These are phyloP conservation scores for Oophaga pumilio DNA, from an alignment of 2,113 vertebrate species.

Conservation along the genomic window DNA sequence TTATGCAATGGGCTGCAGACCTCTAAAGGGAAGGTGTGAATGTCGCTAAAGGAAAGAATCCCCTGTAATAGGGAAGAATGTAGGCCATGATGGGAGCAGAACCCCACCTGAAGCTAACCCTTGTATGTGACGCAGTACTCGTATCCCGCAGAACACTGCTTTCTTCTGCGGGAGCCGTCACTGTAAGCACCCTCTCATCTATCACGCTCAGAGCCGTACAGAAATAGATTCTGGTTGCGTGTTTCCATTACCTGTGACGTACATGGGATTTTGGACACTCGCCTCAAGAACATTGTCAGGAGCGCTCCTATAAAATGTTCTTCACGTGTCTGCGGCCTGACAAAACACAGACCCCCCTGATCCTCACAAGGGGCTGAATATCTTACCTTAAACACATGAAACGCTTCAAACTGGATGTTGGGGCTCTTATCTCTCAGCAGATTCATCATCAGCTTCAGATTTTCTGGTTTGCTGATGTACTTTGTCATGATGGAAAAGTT, in stretches of 20 bases:
- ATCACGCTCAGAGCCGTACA: neutral
- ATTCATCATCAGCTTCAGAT: constrained; percentile 98
- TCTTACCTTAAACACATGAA: constrained; percentile 96
- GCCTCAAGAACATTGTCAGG: neutral
- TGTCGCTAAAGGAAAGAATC: neutral
- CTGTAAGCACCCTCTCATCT: neutral
- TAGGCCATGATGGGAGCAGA: neutral
- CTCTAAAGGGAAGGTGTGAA: neutral
- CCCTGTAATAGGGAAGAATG: neutral
- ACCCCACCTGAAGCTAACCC: neutral
- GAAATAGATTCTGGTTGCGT: neutral
- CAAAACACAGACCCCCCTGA: neutral
- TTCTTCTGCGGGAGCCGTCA: neutral
- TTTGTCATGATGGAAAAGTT: constrained; percentile 96
- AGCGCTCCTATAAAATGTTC: neutral
- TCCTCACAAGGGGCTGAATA: neutral
- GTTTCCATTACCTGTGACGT: constrained; percentile 22
- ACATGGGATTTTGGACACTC: constrained; percentile 11
- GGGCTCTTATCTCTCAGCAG: constrained; percentile 94
- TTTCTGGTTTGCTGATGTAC: constrained; percentile 97
- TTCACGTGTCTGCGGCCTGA: neutral
- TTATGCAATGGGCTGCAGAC: too few species aligned
- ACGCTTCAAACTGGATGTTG: constrained; percentile 98
- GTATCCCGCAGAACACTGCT: neutral
- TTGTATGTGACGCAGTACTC: neutral